Base-by-base conservation (phyloP, 64 coral and sea anemone genomes). In the Platygyra sinensis region DNA sequence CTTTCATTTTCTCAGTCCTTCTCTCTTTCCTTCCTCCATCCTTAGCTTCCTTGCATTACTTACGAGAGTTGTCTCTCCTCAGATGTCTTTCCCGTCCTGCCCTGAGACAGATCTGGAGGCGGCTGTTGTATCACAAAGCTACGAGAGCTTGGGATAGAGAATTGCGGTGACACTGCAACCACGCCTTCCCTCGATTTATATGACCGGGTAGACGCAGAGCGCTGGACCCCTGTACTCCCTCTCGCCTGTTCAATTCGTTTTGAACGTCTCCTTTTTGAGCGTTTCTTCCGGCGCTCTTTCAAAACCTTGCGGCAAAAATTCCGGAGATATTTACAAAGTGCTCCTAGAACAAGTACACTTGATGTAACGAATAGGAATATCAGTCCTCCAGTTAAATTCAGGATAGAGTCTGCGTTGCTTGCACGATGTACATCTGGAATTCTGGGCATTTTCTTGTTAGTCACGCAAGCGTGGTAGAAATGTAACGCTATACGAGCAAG, bases 121-220 rank as follows among this genome's bases (percentile, higher is more conserved):
- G 95, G 83, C 27, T 92, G 90, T 30, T 87, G 90, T 12, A 90
- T 16, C 15, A 97, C 84, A 75, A 75, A 79, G 18, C 60, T 86
- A 39, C 89, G 76, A n/a, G 82, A 91, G n/a, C 89, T 91, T 14
- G 95, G 95, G 10, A 97, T 97, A 11, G 83, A 90, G 71, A 97
- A 97, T 16, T 93, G 49, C 29, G 78, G 78, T 39, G 67, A 55
- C 74, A 82, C 59, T 16, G 54, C 15, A 32, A 60, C 72, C 22
- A 54, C 30, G 19, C 72, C 72, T 64, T 57, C 62, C 39, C 75
- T 31, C 12, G 75, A 16, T 80, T 62, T 83, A 27, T 20, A 80
- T 83, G 64, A 54, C 61, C 61, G 10, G 15, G 15, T 57, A 9
- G 25, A 67, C 31, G 2, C 33, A 30, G 32, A 74, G 64, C 13